Evolutionary conservation across 2,113 vertebrate species (phyloP), one percentile per base, ranked within the genome.

Genomic region (Plotosus lineatus): DNA sequence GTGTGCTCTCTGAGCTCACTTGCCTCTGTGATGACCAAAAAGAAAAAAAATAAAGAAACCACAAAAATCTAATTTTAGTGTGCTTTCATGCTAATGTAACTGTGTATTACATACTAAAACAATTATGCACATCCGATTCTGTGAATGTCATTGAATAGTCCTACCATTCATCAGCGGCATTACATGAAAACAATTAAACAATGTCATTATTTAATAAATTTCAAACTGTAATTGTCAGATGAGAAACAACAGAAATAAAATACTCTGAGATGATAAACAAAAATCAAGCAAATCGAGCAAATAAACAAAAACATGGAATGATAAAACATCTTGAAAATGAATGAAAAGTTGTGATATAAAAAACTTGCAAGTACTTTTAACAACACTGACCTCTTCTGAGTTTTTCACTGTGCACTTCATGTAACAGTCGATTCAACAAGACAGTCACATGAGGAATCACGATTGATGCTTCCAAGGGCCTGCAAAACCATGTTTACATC

Each of bases 321-420:
- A 19, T n/a, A 46, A 78, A 51, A 36, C n/a, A 31, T 60, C 61
- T 6, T n/a, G n/a, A n/a, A n/a, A n/a, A n/a, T n/a, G n/a, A n/a
- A n/a, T n/a, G n/a, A n/a, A n/a, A 23, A 40, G 31, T 3, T 0
- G 10, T 28, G 4, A 69, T 44, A 15, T 26, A 6, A 11, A 6
- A 42, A 68, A 17, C 65, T 44, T 26, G 12, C 6, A 42, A 42
- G 36, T 38, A n/a, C 21, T 68, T 5, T 23, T 68, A 3, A n/a
- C 23, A 21, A 26, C 38, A 90, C 94, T 91, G 82, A 98, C 98
- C 97, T 95, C 92, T 94, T n/a, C 87, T 91, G 58, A 93, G 87
- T 28, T 44, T 89, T 75, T 91, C 94, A 60, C 82, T 86, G 51
- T 94, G 91, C 63, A 97, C 90, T 80, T 92, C 87, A 82, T 78